Base-by-base conservation (phyloP, 92 coral and sea anemone species). In the Palythoa heliodiscus region DNA sequence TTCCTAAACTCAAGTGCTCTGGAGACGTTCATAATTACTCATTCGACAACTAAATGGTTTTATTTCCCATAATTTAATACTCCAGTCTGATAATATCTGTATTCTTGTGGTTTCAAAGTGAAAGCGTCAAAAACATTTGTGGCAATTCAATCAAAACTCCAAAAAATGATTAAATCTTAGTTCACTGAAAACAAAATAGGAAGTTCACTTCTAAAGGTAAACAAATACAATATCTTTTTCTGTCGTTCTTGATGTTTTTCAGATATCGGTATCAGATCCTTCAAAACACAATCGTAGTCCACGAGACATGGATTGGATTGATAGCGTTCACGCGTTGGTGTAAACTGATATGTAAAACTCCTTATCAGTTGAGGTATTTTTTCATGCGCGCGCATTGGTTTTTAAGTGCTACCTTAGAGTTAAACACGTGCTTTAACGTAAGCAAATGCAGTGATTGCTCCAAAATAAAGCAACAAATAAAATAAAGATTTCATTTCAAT, bases 371-470 rank as follows among this genome's bases (percentile, higher is more conserved):
- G 47, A 3, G 7, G 4, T 29, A 13, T 11, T 69, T 69, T 29
- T 2, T 10, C 13, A 7, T 69, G 73, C 47, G 47, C 11, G 19
- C 7, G 15, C 47, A 37, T 29, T 29, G 35, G 12, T 6, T 8
- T 22, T 37, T 25, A 10, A 37, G 39, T 7, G 73, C 74, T 38
- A 22, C 71, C 17, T 16, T 43, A 78, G 57, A 22, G 7, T 16
- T 13, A 10, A 15, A 10, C 40, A 43, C 75, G 61, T 67, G 84
- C 38, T 20, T 48, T 23, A 66, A 47, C 38, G 23, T 66, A 80
- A 80, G 84, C 61, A 66, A 66, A 48, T 37, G 24, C 52, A 0
- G 38, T 80, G 84, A 80, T 80, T 80, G 84, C 47, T 48, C 61
- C 5, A 80, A 22, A 23, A 6, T 68, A 12, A 5, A 13, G 81